phyloP scores from a whole-genome alignment of 2,797 vertebrate genomes.

The Pipistrellus nathusii region DNA sequence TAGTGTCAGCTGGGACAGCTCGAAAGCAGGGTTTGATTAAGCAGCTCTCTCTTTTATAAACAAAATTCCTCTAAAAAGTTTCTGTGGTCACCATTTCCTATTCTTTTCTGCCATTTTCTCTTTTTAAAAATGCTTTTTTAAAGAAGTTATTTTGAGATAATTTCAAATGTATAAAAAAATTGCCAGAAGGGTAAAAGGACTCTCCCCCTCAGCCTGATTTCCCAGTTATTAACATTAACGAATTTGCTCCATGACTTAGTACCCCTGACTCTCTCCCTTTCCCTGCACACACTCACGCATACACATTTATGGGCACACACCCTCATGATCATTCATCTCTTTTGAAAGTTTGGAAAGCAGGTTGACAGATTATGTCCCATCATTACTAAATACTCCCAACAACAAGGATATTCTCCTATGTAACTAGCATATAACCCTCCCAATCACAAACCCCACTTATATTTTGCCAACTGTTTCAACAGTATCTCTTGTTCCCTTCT shows the following conservation, averaged over 20 bases:
- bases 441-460: neutral
- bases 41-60: neutral
- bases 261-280: neutral
- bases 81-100: neutral
- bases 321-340: neutral
- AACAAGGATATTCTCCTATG: neutral
- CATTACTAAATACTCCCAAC: neutral
- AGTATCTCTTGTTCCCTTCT: neutral
- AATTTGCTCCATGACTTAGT: neutral
- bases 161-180: neutral
- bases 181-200: neutral
- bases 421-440: neutral
- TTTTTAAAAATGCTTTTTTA: neutral
- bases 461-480: neutral
- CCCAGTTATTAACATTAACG: neutral
- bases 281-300: too few species aligned
- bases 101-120: neutral
- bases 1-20: neutral
- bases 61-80: neutral
- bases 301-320: neutral
- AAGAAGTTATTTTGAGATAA: slow-evolving; percentile 26
- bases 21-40: neutral
- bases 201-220: neutral
- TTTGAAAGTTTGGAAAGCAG: neutral
- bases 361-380: neutral